phyloP scores from a whole-genome alignment of 2,797 vertebrate genomes.

The Urocyon cinereoargenteus region DNA sequence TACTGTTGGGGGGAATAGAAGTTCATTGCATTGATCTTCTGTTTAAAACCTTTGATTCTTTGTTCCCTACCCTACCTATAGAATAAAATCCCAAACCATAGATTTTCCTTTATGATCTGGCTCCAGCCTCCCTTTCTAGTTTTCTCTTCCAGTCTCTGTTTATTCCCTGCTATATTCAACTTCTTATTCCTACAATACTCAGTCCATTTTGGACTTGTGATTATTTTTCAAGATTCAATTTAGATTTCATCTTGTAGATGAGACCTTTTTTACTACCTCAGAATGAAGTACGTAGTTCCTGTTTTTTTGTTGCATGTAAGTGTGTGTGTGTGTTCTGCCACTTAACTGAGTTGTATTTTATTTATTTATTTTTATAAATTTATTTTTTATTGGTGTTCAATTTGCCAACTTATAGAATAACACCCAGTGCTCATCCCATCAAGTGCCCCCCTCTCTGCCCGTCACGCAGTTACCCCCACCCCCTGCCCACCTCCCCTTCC shows the following conservation, averaged over 20 bases:
- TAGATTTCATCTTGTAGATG: background rate
- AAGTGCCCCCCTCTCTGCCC: too few relatives aligned
- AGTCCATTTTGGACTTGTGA: background rate
- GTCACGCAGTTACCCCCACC: too few relatives aligned
- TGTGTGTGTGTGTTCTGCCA: background rate
- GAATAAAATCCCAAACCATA: background rate
- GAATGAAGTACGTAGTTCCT: background rate
- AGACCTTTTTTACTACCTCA: background rate
- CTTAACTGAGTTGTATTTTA: background rate
- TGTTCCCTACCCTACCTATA: background rate
- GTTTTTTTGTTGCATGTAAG: background rate
- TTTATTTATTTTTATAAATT: too few relatives aligned
- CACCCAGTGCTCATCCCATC: too few relatives aligned
- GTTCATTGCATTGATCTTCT: background rate
- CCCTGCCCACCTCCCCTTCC: too few relatives aligned
- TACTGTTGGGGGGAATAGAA: background rate
- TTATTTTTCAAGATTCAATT: constrained; percentile 47
- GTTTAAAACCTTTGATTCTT: constrained; percentile 12
- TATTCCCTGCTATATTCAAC: background rate
- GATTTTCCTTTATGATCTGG: constrained; percentile 12
- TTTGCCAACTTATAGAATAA: too few relatives aligned
- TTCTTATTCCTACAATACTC: constrained; percentile 1
- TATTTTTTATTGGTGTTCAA: too few relatives aligned
- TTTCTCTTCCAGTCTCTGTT: background rate
- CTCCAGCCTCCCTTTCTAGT: background rate